Conservation (phyloP, 2,113 vertebrate genomes). For the Xyliphius kryptos region DNA sequence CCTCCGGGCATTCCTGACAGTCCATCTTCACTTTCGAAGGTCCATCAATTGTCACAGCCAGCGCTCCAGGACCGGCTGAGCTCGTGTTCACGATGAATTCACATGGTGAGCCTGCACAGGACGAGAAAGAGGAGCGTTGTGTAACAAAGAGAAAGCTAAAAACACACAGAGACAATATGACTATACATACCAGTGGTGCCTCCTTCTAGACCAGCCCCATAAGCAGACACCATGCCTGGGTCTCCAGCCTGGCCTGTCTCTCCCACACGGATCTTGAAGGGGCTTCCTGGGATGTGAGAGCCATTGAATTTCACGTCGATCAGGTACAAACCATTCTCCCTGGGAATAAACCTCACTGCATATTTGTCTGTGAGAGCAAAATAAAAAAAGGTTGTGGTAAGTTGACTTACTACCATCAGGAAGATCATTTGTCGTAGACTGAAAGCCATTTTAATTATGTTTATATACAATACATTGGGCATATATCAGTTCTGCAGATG, state of each 20-base stretch:
- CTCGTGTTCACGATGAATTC: slow-evolving; percentile 88
- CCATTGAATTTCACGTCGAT: slow-evolving; percentile 90
- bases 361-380: slow-evolving; percentile 73
- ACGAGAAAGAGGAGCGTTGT: background rate
- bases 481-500: too few species aligned
- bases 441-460: too few species aligned
- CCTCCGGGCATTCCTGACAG: slow-evolving; percentile 81
- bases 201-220: slow-evolving; percentile 78
- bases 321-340: slow-evolving; percentile 86
- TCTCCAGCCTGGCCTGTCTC: slow-evolving; percentile 83
- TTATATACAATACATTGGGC: too few species aligned
- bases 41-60: slow-evolving; percentile 83
- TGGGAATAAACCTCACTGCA: slow-evolving; percentile 86
- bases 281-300: slow-evolving; percentile 88
- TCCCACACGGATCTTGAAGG: slow-evolving; percentile 88
- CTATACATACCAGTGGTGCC: slow-evolving; percentile 77
- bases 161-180: too few species aligned
- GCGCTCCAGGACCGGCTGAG: slow-evolving; percentile 74
- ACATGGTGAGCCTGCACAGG: slow-evolving; percentile 69
- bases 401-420: background rate
- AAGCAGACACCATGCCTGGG: slow-evolving; percentile 86
- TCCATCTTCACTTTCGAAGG: slow-evolving; percentile 93
- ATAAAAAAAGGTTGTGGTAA: background rate
- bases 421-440: too few species aligned
- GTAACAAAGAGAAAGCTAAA: too few species aligned